Conservation (phyloP, 1,140 invertebrate genomes). For the Drosophila baimaii region DNA sequence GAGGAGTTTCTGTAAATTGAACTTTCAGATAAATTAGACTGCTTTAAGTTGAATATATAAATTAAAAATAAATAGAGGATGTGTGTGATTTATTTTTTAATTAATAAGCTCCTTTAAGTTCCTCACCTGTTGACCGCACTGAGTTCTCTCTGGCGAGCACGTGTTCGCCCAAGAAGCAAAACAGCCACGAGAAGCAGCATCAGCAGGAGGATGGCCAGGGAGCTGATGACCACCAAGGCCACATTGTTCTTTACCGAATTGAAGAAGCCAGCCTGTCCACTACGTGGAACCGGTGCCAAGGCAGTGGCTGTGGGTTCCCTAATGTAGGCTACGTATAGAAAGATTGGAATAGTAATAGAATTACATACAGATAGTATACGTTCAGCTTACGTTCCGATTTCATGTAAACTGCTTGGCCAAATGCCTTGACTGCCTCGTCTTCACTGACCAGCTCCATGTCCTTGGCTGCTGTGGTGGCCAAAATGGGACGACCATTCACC, state of each 20-base stretch:
- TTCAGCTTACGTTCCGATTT: slow-evolving; percentile 91
- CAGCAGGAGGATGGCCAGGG: slow-evolving; percentile 86
- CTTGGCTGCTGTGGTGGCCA: slow-evolving; percentile 90
- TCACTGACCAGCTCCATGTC: slow-evolving; percentile 91
- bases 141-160: slow-evolving; percentile 85
- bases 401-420: slow-evolving; percentile 90
- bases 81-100: too few species aligned
- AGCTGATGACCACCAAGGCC: slow-evolving; percentile 83
- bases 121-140: slow-evolving; percentile 66
- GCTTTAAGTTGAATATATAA: too few species aligned
- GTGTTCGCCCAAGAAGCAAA: slow-evolving; percentile 86
- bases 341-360: not conserved
- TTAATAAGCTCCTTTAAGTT: too few species aligned
- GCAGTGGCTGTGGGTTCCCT: slow-evolving; percentile 86
- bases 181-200: slow-evolving; percentile 87
- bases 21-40: not conserved
- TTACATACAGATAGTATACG: accelerated
- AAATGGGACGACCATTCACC: slow-evolving; percentile 90
- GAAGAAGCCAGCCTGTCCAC: slow-evolving; percentile 88
- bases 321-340: slow-evolving; percentile 87
- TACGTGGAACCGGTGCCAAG: slow-evolving; percentile 87
- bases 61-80: too few species aligned
- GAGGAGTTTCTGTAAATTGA: slow-evolving; percentile 60
- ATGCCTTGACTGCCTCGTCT: slow-evolving; percentile 89
- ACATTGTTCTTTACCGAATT: slow-evolving; percentile 85